A percentile compares a stretch with the other conserved stretches of the same genome.
Evolutionary conservation across 2,797 vertebrate genomes (phyloP).

Genomic region (Chelonia mydas): DNA sequence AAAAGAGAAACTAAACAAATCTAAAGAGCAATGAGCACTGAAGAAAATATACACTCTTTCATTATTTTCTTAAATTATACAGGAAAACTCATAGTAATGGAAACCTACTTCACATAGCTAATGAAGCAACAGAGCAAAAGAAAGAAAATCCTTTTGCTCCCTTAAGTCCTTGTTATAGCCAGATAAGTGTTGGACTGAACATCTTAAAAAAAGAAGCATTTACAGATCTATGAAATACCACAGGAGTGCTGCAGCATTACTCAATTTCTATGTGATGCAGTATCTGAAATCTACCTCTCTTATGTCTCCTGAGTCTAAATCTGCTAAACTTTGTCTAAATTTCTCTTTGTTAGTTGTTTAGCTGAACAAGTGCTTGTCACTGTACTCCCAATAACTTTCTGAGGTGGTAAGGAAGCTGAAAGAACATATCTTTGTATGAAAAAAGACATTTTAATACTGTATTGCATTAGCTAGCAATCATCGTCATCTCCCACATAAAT

Average conservation of each 20-base stretch:
- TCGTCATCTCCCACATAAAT: slow-evolving; percentile 35
- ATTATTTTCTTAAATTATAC: slow-evolving; percentile 85
- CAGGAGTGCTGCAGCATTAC: slow-evolving; percentile 83
- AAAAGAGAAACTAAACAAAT: slow-evolving; percentile 71
- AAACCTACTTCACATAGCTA: slow-evolving; percentile 88
- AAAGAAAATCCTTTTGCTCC: slow-evolving; percentile 85
- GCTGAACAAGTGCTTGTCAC: neutral
- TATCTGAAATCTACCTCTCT: slow-evolving; percentile 82
- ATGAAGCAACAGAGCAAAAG: slow-evolving; percentile 83
- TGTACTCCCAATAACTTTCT: neutral
- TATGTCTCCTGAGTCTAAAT: neutral
- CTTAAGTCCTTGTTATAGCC: slow-evolving; percentile 95
- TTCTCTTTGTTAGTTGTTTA: neutral
- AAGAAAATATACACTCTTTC: slow-evolving; percentile 72
- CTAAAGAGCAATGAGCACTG: slow-evolving; percentile 64
- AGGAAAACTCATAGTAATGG: slow-evolving; percentile 88
- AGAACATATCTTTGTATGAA: neutral
- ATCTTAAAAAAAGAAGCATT: slow-evolving; percentile 87
- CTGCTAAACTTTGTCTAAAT: slow-evolving; percentile 7
- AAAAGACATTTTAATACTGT: slow-evolving; percentile 40
- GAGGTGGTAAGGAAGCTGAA: neutral
- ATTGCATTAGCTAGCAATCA: slow-evolving; percentile 56
- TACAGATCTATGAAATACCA: slow-evolving; percentile 86
- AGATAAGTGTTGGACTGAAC: slow-evolving; percentile 90
- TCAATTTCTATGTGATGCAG: slow-evolving; percentile 74